Conservation (phyloP, 2,888 invertebrate genomes). For the Pseudanteris insignis region DNA sequence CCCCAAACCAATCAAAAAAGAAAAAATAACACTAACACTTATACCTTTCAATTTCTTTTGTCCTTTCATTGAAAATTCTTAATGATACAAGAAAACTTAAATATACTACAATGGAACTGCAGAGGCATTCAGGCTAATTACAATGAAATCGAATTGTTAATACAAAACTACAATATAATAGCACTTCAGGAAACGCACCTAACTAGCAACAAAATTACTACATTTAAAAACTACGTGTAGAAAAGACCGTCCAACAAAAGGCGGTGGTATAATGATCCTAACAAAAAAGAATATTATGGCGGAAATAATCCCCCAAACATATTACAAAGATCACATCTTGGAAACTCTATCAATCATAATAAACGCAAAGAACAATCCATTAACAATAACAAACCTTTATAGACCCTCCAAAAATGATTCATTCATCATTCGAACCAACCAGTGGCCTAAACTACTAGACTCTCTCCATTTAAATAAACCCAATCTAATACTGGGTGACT, state of each 20-base stretch:
- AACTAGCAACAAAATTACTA: not conserved
- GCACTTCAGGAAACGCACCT: not conserved
- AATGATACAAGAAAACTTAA: too few species aligned
- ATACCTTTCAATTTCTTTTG: too few species aligned
- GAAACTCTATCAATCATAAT: slow-evolving; percentile 8
- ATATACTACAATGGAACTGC: not conserved
- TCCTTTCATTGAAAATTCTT: too few species aligned
- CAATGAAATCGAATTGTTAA: not conserved
- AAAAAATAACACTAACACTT: too few species aligned
- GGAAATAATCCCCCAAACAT: not conserved
- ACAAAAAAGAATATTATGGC: not conserved
- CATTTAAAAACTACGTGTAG: not conserved
- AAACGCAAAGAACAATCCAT: not conserved
- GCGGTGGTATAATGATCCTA: slow-evolving; percentile 1
- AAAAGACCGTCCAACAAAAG: not conserved
- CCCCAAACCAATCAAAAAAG: too few species aligned
- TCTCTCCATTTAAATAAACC: not conserved
- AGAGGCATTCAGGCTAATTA: not conserved
- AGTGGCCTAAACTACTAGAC: not conserved
- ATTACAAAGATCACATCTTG: not conserved
- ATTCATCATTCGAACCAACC: not conserved
- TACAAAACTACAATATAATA: not conserved
- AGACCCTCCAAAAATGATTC: not conserved
- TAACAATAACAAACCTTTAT: slow-evolving; percentile 1
- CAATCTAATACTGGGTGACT: slow-evolving; percentile 7